Base-by-base conservation (phyloP, 1,140 invertebrate species). In the Euschistus heros region DNA sequence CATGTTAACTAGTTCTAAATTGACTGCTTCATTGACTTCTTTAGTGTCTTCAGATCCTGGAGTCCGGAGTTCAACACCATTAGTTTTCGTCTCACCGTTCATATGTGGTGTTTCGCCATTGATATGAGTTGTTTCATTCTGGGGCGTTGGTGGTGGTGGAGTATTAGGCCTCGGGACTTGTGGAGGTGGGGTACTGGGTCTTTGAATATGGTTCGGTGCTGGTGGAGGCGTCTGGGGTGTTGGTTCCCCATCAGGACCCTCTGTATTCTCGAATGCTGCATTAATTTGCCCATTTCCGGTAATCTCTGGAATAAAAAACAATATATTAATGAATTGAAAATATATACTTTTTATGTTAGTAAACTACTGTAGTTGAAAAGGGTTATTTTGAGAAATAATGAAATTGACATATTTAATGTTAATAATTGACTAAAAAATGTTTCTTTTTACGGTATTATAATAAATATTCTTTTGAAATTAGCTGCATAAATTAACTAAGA, bases 1-100 rank as follows among this genome's bases (percentile, higher is more conserved):
- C 78, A 89, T 80, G 69, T 88, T 88, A 52, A 89, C 84, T 67
- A 89, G 77, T 75, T 90, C 88, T 67, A 89, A 75, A 74, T 90
- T 90, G 30, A 90, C 86, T 26, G 87, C 87, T 77, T 89, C 88
- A 54, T 80, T 77, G 67, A 79, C 74, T 66, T 78, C 75, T 67
- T 44, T 60, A 18, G 42, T 62, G 15, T 27, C 44, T n/a, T 46
- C 61, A 8, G 54, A 20, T 5, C 37, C 64, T 1, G 64, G 54
- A 10, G 30, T 44, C 22, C 24, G 42, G 17, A n/a, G 5, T 57
- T 65, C 42, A 18, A 46, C 57, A 15, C 47, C 22, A 72, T 75
- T 75, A 70, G 72, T 70, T 68, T 72, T 72, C 24, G 55, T 42
- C 4, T 61, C 57, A 37, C 63, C 63, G 55, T 63, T 63, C n/a